Conservation (phyloP, 1,140 invertebrate species). For the Andrena cerasifolii region DNA sequence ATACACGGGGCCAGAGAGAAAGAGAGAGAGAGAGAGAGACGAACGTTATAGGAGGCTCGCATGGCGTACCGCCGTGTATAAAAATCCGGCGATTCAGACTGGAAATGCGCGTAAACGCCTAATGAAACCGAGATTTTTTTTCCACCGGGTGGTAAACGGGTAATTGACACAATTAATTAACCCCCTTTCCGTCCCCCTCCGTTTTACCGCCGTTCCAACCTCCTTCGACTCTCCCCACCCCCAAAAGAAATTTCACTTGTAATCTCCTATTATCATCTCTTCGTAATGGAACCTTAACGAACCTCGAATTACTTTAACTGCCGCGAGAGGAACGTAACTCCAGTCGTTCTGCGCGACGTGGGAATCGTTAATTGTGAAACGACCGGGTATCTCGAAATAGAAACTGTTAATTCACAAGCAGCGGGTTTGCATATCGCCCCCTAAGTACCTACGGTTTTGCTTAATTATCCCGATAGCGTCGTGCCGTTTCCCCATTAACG, state of each 20-base stretch:
- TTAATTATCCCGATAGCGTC: no score
- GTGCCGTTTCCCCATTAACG: background rate
- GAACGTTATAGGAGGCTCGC: slow-evolving; percentile 51
- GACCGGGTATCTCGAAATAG: background rate
- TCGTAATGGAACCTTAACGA: slow-evolving; percentile 4
- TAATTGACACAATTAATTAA: slow-evolving; percentile 69
- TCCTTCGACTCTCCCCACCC: background rate
- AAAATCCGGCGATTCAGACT: slow-evolving; percentile 67
- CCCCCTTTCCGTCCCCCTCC: slow-evolving; percentile 26
- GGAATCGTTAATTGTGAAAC: no score
- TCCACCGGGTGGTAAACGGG: slow-evolving; percentile 57
- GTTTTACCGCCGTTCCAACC: background rate
- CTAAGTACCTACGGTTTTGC: no score
- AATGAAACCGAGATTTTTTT: slow-evolving; percentile 72
- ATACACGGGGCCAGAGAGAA: slow-evolving; percentile 43
- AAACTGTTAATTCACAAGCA: background rate
- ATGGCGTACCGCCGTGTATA: slow-evolving; percentile 30
- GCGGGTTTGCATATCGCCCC: no score
- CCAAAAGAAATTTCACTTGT: slow-evolving; percentile 21
- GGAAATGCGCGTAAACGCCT: slow-evolving; percentile 68
- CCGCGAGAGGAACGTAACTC: background rate
- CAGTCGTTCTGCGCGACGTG: no score
- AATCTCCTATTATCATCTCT: slow-evolving; percentile 46
- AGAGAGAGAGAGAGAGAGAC: background rate
- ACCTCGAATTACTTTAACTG: background rate